A percentile compares a stretch with the other conserved stretches of the same genome.
phyloP scores from a whole-genome alignment of 1,140 invertebrate genomes.

The Drosophila lini region DNA sequence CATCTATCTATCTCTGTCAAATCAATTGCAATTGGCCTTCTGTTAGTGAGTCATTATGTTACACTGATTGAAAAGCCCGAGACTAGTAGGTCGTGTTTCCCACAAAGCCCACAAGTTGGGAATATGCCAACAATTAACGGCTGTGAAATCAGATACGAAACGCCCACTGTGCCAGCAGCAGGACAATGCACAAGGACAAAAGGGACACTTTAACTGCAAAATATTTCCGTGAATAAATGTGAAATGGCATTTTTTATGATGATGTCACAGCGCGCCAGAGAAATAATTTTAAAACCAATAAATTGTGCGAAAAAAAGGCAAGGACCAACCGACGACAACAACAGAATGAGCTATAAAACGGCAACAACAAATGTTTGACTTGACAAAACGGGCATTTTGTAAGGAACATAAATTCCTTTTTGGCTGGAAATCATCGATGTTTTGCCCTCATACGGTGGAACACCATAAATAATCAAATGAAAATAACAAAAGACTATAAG shows the following conservation, averaged over 20 bases:
- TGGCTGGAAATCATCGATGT: conserved; percentile 55
- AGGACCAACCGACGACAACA: conserved; percentile 31
- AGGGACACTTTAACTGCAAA: conserved; percentile 11
- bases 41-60: conserved; percentile 8
- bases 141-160: conserved; percentile 5
- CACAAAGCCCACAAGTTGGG: conserved; percentile 13
- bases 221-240: conserved; percentile 36
- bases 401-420: conserved; percentile 64
- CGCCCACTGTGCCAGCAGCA: background rate
- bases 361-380: conserved; percentile 55
- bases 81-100: conserved; percentile 7
- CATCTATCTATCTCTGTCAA: conserved; percentile 1
- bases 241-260: conserved; percentile 49
- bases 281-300: conserved; percentile 70
- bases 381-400: conserved; percentile 65
- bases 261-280: conserved; percentile 55
- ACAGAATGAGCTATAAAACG: conserved; percentile 52
- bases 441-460: conserved; percentile 38
- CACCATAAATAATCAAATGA: conserved; percentile 78
- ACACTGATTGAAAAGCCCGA: conserved; percentile 27
- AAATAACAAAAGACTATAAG: conserved; percentile 63
- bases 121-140: conserved; percentile 39
- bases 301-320: conserved; percentile 44
- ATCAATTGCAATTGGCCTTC: conserved; percentile 30
- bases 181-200: conserved; percentile 37